Conservation (phyloP, 2,113 vertebrate species). For the Eidolon helvum region DNA sequence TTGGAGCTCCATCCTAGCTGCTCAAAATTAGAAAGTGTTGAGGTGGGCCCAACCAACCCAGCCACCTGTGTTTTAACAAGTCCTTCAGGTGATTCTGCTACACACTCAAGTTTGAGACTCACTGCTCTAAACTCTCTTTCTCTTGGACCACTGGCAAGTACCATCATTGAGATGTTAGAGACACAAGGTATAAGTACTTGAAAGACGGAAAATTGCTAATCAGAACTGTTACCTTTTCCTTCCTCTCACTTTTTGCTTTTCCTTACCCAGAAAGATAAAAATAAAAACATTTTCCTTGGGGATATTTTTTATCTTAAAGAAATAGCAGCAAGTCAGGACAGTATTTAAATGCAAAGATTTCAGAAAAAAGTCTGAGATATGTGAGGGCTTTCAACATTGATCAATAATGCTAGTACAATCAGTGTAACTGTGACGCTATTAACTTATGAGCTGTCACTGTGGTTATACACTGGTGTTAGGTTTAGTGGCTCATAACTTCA, state of each 20-base stretch:
- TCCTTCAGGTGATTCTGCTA: background rate
- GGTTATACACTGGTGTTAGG: background rate
- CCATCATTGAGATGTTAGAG: background rate
- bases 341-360: background rate
- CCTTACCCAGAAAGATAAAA: background rate
- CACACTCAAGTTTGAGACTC: background rate
- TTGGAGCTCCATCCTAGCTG: background rate
- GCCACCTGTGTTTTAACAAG: background rate
- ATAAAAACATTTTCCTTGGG: background rate
- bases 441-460: background rate
- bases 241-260: background rate
- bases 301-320: background rate
- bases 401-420: background rate
- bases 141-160: background rate
- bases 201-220: background rate
- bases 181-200: background rate
- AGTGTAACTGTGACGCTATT: too few species aligned
- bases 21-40: background rate
- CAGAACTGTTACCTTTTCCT: background rate
- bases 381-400: background rate
- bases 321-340: background rate
- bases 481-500: background rate
- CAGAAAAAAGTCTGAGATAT: background rate
- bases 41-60: background rate
- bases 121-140: background rate